phyloP scores from a whole-genome alignment of 1,140 invertebrate genomes.

The Notospermus geniculatus region DNA sequence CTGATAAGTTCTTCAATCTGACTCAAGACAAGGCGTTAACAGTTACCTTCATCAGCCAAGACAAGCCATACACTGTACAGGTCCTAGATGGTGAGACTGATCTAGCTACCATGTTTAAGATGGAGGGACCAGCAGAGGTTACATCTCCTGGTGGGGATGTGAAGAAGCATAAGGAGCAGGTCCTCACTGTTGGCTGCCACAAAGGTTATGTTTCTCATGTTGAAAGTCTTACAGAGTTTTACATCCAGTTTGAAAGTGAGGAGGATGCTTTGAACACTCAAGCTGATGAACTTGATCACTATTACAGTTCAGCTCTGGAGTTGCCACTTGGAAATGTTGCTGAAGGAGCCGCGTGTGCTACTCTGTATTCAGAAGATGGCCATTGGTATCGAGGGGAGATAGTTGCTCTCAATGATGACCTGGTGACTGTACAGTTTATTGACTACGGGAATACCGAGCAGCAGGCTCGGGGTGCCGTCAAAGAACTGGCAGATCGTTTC shows the following conservation, averaged over 20 bases:
- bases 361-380: conserved; percentile 65
- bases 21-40: not conserved
- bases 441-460: conserved; percentile 59
- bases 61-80: not conserved
- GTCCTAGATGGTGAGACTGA: not conserved
- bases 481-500: conserved; percentile 26
- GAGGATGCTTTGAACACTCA: conserved; percentile 1
- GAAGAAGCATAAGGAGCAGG: too few relatives aligned
- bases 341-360: conserved; percentile 68
- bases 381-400: conserved; percentile 72
- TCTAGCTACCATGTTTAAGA: not conserved
- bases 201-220: conserved; percentile 26
- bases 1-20: not conserved
- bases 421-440: conserved; percentile 62
- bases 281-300: not conserved
- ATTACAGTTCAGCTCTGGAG: not conserved
- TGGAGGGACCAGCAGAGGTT: not conserved
- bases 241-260: conserved; percentile 29
- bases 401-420: conserved; percentile 63
- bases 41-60: not conserved
- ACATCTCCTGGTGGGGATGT: too few relatives aligned
- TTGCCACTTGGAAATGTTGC: not conserved
- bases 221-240: conserved; percentile 35
- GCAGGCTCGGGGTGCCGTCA: conserved; percentile 19
- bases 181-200: not conserved